Percentiles rank a stretch among this genome's conserved stretches.
phyloP scores from a whole-genome alignment of 2,888 invertebrate genomes.

The Tiliacea aurago region DNA sequence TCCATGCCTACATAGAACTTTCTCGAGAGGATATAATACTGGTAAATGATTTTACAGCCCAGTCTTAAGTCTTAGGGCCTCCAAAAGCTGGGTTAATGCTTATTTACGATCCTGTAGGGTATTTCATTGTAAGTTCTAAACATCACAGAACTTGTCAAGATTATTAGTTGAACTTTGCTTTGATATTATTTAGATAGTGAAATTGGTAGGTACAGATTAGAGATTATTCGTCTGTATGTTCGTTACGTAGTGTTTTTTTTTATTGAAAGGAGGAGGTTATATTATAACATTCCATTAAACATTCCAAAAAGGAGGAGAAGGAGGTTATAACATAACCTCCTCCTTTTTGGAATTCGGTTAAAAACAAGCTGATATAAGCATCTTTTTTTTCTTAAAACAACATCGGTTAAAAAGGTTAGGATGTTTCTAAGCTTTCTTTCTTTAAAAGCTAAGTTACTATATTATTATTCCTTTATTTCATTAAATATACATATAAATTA shows the following conservation, averaged over 20 bases:
- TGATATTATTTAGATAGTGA: conserved; percentile 9
- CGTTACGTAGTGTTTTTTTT: too few relatives aligned
- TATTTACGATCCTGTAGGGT: conserved; percentile 62
- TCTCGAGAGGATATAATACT: conserved; percentile 53
- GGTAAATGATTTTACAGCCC: conserved; percentile 61
- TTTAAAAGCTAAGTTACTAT: too few relatives aligned
- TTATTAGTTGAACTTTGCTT: conserved; percentile 25
- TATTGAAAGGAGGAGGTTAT: too few relatives aligned
- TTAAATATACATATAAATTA: too few relatives aligned
- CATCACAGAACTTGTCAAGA: conserved; percentile 42
- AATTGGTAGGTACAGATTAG: conserved; percentile 1
- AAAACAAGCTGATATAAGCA: background rate
- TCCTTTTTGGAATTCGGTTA: too few relatives aligned
- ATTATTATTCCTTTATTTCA: too few relatives aligned
- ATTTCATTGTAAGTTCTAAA: conserved; percentile 54
- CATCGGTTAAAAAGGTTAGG: background rate
- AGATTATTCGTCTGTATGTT: too few relatives aligned
- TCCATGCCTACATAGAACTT: conserved; percentile 44
- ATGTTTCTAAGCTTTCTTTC: background rate
- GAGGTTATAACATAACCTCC: too few relatives aligned
- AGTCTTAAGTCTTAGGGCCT: conserved; percentile 51
- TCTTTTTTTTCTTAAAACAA: background rate
- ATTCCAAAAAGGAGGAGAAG: too few relatives aligned
- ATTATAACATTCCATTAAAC: too few relatives aligned
- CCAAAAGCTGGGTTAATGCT: conserved; percentile 63